A percentile compares a stretch with the other conserved stretches of the same genome.
These are phyloP conservation scores for Drosophila pectinifera DNA, from an alignment of 1,140 invertebrate species.

Conservation along the genomic window DNA sequence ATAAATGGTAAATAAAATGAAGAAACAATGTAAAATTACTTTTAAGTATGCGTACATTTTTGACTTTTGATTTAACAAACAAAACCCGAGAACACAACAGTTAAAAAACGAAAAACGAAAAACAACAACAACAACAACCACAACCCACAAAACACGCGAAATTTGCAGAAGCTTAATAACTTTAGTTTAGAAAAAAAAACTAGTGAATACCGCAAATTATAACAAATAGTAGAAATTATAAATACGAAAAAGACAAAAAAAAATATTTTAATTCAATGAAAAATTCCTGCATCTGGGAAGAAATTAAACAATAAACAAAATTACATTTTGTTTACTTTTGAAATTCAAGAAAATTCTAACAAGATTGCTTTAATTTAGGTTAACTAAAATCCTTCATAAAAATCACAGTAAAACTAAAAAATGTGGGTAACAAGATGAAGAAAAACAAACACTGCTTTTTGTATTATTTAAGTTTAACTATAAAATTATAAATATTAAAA, in stretches of 20 bases:
- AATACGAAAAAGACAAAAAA: slow-evolving; percentile 21
- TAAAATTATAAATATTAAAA: slow-evolving; percentile 72
- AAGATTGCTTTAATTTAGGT: slow-evolving; percentile 79
- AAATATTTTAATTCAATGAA: slow-evolving; percentile 23
- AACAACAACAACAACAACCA: background rate
- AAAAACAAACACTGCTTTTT: slow-evolving; percentile 81
- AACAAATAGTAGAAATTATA: slow-evolving; percentile 35
- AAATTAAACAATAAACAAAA: slow-evolving; percentile 35
- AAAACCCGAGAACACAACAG: slow-evolving; percentile 12
- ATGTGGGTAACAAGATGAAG: slow-evolving; percentile 69
- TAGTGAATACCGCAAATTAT: slow-evolving; percentile 17
- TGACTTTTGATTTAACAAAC: slow-evolving; percentile 43
- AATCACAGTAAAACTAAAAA: slow-evolving; percentile 67
- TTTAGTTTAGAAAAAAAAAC: slow-evolving; percentile 23
- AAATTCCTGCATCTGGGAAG: slow-evolving; percentile 20
- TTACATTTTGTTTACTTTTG: slow-evolving; percentile 40
- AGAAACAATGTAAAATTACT: slow-evolving; percentile 66
- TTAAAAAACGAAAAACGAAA: background rate
- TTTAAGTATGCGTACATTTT: slow-evolving; percentile 63
- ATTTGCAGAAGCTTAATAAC: slow-evolving; percentile 32
- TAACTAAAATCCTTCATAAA: slow-evolving; percentile 65
- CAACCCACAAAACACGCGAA: slow-evolving; percentile 16
- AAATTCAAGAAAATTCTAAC: slow-evolving; percentile 47
- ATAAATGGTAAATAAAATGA: slow-evolving; percentile 57
- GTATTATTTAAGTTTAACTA: slow-evolving; percentile 81